Evolutionary conservation across 2,113 vertebrate genomes (phyloP).

Genomic region (Fukomys damarensis): DNA sequence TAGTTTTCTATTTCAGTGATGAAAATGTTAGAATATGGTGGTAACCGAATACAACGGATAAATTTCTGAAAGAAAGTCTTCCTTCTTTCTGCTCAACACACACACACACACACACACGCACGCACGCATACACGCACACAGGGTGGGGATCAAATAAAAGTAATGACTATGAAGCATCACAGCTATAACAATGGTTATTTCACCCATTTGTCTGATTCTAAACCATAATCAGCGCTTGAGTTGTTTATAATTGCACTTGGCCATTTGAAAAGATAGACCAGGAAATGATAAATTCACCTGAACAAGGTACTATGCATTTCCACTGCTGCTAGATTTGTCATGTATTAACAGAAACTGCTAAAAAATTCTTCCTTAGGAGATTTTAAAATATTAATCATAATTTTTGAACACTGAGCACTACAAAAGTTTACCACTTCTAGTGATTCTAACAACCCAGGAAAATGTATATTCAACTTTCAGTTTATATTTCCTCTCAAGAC

Average conservation of each 20-base stretch:
- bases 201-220: neutral
- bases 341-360: neutral
- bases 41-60: neutral
- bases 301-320: neutral
- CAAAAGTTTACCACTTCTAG: constrained; percentile 6
- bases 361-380: neutral
- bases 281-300: neutral
- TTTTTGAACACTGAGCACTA: neutral
- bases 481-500: constrained; percentile 55
- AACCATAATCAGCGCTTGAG: neutral
- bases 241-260: neutral
- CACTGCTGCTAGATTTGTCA: neutral
- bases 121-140: neutral
- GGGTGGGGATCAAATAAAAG: neutral
- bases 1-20: neutral
- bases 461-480: constrained; percentile 1
- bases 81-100: neutral
- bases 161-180: neutral
- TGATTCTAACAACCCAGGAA: constrained; percentile 36
- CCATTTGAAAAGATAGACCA: neutral
- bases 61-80: neutral
- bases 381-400: constrained; percentile 31
- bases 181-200: neutral
- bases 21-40: neutral
- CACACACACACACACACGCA: neutral